Base-by-base conservation (phyloP, 2,113 vertebrate species). In the Gila orcuttii region DNA sequence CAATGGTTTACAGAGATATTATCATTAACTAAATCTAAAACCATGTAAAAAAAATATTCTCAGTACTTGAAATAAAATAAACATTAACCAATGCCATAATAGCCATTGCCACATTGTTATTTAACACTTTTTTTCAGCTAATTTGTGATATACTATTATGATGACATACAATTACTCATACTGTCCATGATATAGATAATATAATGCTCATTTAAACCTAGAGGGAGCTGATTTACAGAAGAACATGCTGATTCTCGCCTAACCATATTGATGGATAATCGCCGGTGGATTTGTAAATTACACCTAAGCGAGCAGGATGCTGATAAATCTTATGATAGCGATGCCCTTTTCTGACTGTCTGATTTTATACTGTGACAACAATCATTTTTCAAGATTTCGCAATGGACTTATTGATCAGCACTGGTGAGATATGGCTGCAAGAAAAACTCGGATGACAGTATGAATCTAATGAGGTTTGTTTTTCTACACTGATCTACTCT, bases 371-470 rank as follows among this genome's bases (percentile, higher is more conserved):
- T 45, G n/a, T 19, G 59, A 64, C 79, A 31, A 31, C 23, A 7
- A n/a, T n/a, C 19, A 55, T 82, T 55, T 52, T 9, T 82, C 80
- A 82, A n/a, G 19, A 81, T 45, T 21, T 42, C 21, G 36, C 36
- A n/a, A 69, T 69, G 25, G 25, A 55, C 64, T 52, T 69, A 82
- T 69, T 52, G 80, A 82, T 69, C 45, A 82, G n/a, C 57, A 19
- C n/a, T 47, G 57, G 39, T 1, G 15, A 64, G 64, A 28, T 45
- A 80, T 11, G 39, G 3, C 39, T 1, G 7, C n/a, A 23, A 45
- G 57, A 62, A 60, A n/a, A 79, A 28, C 77, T 25, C 36, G 2
- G 23, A 59, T 25, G 55, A 62, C 77, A 42, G 39, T 62, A 19
- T 66, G 39, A 64, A 66, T 81, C 57, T 25, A 15, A 8, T 11